phyloP scores from a whole-genome alignment of 2,888 invertebrate species.

The Galeopsomyia nigrocyanea region DNA sequence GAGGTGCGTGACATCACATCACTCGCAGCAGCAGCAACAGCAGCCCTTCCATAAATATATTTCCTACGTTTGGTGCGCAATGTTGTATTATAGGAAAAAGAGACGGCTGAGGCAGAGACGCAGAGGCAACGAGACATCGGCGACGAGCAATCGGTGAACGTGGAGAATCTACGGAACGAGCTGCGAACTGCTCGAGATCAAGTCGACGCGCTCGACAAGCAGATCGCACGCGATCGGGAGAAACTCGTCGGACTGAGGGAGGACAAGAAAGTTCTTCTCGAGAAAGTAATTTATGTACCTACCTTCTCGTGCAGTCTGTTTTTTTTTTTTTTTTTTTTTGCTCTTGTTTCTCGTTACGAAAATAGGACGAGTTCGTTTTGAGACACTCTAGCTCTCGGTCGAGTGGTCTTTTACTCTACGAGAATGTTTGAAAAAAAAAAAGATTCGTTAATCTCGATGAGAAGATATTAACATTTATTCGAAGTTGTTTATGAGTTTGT shows the following conservation, averaged over 20 bases:
- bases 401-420: too few species aligned
- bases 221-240: slow-evolving; percentile 63
- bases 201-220: slow-evolving; percentile 58
- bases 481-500: too few species aligned
- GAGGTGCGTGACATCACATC: slow-evolving; percentile 34
- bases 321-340: too few species aligned
- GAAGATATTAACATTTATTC: too few species aligned
- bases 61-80: too few species aligned
- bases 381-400: too few species aligned
- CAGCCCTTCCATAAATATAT: slow-evolving; percentile 29
- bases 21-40: not conserved
- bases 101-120: slow-evolving; percentile 54
- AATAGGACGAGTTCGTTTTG: too few species aligned
- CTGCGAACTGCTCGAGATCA: slow-evolving; percentile 58
- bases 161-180: slow-evolving; percentile 63
- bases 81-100: slow-evolving; percentile 59
- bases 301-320: too few species aligned
- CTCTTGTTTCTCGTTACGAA: too few species aligned
- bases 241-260: slow-evolving; percentile 64
- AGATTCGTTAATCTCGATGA: too few species aligned
- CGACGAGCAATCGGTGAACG: slow-evolving; percentile 55
- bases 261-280: slow-evolving; percentile 63
- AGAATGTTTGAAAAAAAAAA: too few species aligned
- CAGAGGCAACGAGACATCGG: slow-evolving; percentile 53
- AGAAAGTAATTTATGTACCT: slow-evolving; percentile 57